Percentiles rank a stretch among this genome's conserved stretches.
phyloP scores from a whole-genome alignment of 2,797 vertebrate genomes.

The Borostomias antarcticus region DNA sequence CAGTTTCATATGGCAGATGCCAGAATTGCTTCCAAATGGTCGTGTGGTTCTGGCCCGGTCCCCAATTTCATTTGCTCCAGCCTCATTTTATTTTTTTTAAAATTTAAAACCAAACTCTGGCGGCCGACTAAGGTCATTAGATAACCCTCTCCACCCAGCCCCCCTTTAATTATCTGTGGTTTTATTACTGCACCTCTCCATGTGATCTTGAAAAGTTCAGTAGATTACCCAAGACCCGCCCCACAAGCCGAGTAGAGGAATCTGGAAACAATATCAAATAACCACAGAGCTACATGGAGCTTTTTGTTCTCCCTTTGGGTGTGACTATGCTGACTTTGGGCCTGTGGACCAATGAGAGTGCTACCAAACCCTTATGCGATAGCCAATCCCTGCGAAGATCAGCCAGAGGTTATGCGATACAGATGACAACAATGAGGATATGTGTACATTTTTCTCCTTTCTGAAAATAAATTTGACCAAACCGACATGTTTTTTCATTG shows the following conservation, averaged over 20 bases:
- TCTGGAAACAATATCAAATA: conserved; percentile 77
- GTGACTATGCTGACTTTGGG: conserved; percentile 44
- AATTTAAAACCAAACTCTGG: conserved; percentile 55
- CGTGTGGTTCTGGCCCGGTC: conserved; percentile 44
- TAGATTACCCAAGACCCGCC: conserved; percentile 40
- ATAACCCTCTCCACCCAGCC: conserved; percentile 37
- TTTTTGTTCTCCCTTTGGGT: conserved; percentile 55
- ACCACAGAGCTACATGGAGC: conserved; percentile 50
- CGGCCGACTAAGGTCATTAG: conserved; percentile 60
- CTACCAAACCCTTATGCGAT: conserved; percentile 57
- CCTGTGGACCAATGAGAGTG: conserved; percentile 37
- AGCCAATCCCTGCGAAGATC: conserved; percentile 43
- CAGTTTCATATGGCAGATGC: conserved; percentile 63
- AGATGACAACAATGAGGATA: conserved; percentile 63
- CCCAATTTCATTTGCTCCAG: conserved; percentile 33
- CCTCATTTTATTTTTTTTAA: conserved; percentile 43
- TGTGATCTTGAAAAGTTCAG: conserved; percentile 43
- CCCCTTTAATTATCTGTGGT: conserved; percentile 45
- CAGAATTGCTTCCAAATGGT: conserved; percentile 74
- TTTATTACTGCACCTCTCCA: conserved; percentile 66
- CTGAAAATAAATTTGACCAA: conserved; percentile 54
- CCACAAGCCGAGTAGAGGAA: conserved; percentile 49
- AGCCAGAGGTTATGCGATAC: conserved; percentile 46
- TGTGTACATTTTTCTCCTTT: conserved; percentile 52
- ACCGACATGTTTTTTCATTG: conserved; percentile 37